Evolutionary conservation across 1,140 invertebrate species (phyloP).

Genomic region (Trialeurodes vaporariorum): DNA sequence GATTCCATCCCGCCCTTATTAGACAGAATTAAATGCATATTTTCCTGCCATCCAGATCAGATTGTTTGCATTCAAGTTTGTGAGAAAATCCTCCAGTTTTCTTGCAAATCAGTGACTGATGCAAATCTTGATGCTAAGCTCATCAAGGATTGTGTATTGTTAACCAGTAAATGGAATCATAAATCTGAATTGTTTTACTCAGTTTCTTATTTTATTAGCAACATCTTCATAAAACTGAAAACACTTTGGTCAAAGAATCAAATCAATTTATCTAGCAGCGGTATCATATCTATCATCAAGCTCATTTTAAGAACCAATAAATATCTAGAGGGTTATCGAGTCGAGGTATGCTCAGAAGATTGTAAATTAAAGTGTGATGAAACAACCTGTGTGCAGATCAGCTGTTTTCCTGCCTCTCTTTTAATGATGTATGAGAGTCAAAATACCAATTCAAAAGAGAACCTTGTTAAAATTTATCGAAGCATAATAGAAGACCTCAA

Average conservation of each 20-base stretch:
- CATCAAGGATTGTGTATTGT: not conserved
- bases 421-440: not conserved
- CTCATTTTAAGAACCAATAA: not conserved
- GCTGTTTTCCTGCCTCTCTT: not conserved
- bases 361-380: not conserved
- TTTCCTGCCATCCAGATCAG: not conserved
- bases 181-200: not conserved
- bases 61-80: not conserved
- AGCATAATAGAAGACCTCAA: not conserved
- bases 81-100: not conserved
- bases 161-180: not conserved
- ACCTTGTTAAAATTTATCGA: not conserved
- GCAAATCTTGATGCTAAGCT: not conserved
- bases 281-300: not conserved
- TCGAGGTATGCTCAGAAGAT: not conserved
- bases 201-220: not conserved
- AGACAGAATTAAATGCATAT: not conserved
- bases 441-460: not conserved
- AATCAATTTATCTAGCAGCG: not conserved
- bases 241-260: not conserved
- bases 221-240: not conserved
- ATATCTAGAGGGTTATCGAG: not conserved
- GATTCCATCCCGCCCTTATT: not conserved
- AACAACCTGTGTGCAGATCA: not conserved
- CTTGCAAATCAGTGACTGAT: not conserved